Evolutionary conservation across 2,888 invertebrate species (phyloP).

Genomic region (Lasioglossum pauxillum): DNA sequence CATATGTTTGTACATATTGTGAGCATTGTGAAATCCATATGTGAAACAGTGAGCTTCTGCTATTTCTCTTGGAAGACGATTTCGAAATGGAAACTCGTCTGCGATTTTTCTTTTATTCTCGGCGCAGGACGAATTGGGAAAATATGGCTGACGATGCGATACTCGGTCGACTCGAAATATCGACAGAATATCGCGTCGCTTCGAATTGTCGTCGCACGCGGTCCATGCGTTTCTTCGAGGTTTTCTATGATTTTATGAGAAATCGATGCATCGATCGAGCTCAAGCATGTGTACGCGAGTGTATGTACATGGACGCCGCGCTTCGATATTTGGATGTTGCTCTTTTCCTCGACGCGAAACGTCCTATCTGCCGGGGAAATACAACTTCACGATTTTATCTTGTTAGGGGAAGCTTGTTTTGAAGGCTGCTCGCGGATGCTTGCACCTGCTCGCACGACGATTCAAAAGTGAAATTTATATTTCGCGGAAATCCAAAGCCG

Average conservation of each 20-base stretch:
- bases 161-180: slow-evolving; percentile 49
- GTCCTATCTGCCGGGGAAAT: slow-evolving; percentile 21
- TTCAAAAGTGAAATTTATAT: not conserved
- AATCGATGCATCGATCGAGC: slow-evolving; percentile 43
- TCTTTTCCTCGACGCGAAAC: not conserved
- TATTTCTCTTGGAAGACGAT: slow-evolving; percentile 9
- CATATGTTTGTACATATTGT: not conserved
- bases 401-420: slow-evolving; percentile 8
- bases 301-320: not conserved
- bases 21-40: not conserved
- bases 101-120: slow-evolving; percentile 50
- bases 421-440: not conserved
- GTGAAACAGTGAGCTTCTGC: not conserved
- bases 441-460: not conserved
- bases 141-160: slow-evolving; percentile 33
- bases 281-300: not conserved
- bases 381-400: slow-evolving; percentile 11
- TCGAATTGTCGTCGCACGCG: slow-evolving; percentile 19
- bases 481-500: not conserved
- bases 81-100: slow-evolving; percentile 19
- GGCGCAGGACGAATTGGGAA: slow-evolving; percentile 31
- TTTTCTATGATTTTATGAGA: slow-evolving; percentile 38
- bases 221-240: not conserved
- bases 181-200: slow-evolving; percentile 29
- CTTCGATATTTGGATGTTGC: not conserved